Conservation (phyloP, 2,113 vertebrate genomes). For the Zingel zingel region DNA sequence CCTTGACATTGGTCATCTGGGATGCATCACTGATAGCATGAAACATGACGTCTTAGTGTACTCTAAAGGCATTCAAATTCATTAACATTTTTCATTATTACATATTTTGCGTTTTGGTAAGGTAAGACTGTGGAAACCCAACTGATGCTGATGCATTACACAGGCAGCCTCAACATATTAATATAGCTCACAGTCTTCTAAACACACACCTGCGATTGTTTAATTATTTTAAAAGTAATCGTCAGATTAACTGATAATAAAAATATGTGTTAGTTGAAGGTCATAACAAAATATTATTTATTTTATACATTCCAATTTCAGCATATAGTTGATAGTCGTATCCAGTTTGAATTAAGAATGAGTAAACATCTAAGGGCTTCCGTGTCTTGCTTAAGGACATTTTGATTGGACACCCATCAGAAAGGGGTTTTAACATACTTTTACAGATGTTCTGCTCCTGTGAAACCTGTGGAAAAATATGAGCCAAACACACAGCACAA, state of each 20-base stretch:
- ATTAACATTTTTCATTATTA: too few species aligned
- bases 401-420: background rate
- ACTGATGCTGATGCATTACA: background rate
- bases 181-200: background rate
- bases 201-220: background rate
- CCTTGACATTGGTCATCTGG: background rate
- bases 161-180: background rate
- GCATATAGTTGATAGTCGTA: background rate
- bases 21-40: background rate
- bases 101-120: background rate
- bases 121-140: constrained; percentile 9
- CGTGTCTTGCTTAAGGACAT: background rate
- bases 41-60: background rate
- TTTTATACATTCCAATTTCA: background rate
- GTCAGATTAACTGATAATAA: background rate
- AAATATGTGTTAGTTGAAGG: background rate
- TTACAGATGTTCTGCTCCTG: background rate
- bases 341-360: background rate
- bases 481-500: constrained; percentile 11
- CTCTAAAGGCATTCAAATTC: too few species aligned
- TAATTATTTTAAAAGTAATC: too few species aligned
- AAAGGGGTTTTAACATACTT: background rate
- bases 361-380: background rate
- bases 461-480: constrained; percentile 9
- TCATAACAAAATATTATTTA: background rate